Percentiles rank a stretch among this genome's conserved stretches.
Conservation (phyloP, 2,797 vertebrate genomes). For the Varecia variegata region DNA sequence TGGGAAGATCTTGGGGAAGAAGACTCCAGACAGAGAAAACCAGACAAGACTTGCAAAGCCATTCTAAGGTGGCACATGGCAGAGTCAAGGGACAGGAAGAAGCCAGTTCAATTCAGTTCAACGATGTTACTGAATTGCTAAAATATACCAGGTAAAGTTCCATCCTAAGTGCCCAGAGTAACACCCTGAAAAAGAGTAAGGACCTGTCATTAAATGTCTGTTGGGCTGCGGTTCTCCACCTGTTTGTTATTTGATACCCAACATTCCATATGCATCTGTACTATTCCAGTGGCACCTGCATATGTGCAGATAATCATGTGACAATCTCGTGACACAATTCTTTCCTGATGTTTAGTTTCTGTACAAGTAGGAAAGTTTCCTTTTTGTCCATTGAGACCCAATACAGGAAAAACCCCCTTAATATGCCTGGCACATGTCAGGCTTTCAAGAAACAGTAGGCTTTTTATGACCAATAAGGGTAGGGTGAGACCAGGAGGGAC, state of each 20-base stretch:
- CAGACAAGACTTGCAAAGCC: neutral
- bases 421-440: neutral
- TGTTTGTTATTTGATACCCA: neutral
- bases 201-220: neutral
- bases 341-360: neutral
- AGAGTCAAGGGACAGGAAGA: neutral
- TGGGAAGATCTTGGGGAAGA: neutral
- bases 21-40: neutral
- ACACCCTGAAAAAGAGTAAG: neutral
- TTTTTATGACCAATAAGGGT: neutral
- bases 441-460: neutral
- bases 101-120: neutral
- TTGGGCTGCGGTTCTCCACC: neutral
- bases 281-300: neutral
- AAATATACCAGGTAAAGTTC: neutral
- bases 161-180: neutral
- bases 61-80: neutral
- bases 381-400: neutral
- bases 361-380: neutral
- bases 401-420: neutral
- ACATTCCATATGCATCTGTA: accelerated
- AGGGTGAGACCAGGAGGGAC: neutral
- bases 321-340: neutral
- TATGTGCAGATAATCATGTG: neutral
- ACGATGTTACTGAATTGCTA: neutral